Conservation (phyloP, 30 jellyfish, hydroid and myxozoan genomes). For the Aurelia sp. region DNA sequence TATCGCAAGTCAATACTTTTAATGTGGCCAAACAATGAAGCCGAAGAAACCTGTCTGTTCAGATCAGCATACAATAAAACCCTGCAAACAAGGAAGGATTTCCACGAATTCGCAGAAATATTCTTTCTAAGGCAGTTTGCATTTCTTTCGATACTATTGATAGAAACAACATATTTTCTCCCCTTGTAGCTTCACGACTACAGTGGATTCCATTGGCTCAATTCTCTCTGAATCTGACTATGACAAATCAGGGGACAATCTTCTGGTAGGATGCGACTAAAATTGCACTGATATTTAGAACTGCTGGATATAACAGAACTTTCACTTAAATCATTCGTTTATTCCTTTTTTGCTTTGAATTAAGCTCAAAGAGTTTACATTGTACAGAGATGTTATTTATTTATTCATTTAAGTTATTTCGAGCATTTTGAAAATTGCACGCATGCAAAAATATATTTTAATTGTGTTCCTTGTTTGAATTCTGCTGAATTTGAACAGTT, state of each 20-base stretch:
- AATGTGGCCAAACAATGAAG: too few relatives aligned
- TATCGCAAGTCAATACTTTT: too few relatives aligned
- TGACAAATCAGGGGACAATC: constrained; percentile 86
- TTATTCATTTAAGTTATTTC: constrained; percentile 1
- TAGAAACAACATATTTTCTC: neutral
- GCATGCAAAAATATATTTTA: too few relatives aligned
- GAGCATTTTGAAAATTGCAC: too few relatives aligned
- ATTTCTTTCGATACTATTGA: too few relatives aligned
- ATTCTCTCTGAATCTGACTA: constrained; percentile 90
- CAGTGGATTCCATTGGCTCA: constrained; percentile 84
- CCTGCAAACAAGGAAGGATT: too few relatives aligned
- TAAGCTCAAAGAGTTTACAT: neutral
- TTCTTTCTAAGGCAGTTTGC: too few relatives aligned
- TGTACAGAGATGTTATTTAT: constrained; percentile 17
- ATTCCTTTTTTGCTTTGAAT: neutral
- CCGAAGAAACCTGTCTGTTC: too few relatives aligned
- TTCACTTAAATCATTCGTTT: constrained; percentile 60
- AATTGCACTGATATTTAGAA: neutral
- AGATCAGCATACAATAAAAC: too few relatives aligned
- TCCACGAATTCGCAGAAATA: too few relatives aligned
- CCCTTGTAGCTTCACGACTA: constrained; percentile 76
- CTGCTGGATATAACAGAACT: constrained; percentile 47
- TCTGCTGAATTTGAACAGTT: too few relatives aligned
- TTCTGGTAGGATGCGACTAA: constrained; percentile 85
- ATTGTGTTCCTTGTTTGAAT: too few relatives aligned